A percentile compares a stretch with the other conserved stretches of the same genome.
Evolutionary conservation across 2,797 vertebrate species (phyloP).

Genomic region (Peromyscus attwateri): DNA sequence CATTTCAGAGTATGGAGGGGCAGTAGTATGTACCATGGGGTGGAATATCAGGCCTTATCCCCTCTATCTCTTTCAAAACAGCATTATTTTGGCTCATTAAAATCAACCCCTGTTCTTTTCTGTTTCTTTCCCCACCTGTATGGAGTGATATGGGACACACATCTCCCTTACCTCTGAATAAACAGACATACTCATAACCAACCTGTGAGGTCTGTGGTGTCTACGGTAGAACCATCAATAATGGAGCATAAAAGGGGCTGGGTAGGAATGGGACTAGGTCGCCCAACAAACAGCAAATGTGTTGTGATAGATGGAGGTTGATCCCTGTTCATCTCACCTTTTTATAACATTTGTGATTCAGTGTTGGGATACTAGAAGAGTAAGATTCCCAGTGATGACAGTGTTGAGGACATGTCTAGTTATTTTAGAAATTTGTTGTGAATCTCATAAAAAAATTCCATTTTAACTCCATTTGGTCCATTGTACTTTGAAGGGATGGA

Average conservation of each 20-base stretch:
- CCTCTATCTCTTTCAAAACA: neutral
- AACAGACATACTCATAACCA: neutral
- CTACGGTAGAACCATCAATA: accelerated
- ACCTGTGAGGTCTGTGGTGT: neutral
- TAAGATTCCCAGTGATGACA: too few relatives aligned
- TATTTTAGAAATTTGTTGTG: conserved; percentile 28
- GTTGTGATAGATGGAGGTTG: neutral
- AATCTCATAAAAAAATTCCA: neutral
- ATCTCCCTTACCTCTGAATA: neutral
- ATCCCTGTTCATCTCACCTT: neutral
- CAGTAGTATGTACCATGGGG: accelerated
- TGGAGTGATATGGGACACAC: neutral
- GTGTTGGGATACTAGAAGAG: accelerated
- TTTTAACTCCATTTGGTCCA: neutral
- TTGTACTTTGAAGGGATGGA: neutral
- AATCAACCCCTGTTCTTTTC: too few relatives aligned
- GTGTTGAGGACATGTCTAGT: neutral
- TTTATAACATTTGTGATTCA: neutral
- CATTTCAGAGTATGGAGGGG: neutral
- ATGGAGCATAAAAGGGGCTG: too few relatives aligned
- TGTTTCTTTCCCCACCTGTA: neutral
- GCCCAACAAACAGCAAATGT: neutral
- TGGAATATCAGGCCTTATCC: neutral
- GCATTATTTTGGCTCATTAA: neutral
- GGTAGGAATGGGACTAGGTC: neutral